phyloP scores from a whole-genome alignment of 2,888 invertebrate species.

The Corythucha ciliata region DNA sequence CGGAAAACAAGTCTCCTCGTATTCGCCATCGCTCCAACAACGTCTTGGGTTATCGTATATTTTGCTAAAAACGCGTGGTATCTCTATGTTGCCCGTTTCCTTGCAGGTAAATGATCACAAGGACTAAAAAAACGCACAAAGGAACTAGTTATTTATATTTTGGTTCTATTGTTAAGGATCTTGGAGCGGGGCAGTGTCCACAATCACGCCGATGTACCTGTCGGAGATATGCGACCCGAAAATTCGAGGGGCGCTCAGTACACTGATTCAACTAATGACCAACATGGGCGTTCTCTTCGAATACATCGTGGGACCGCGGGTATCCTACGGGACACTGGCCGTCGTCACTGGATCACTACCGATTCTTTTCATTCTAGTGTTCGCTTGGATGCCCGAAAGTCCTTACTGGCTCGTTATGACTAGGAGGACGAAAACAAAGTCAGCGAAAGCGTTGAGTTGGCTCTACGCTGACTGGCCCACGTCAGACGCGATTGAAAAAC shows the following conservation, averaged over 20 bases:
- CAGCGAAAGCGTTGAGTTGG: constrained; percentile 49
- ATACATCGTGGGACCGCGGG: constrained; percentile 52
- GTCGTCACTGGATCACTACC: constrained; percentile 50
- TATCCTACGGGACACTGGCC: constrained; percentile 48
- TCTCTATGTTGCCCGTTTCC: constrained; percentile 28
- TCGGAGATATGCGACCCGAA: constrained; percentile 54
- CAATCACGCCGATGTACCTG: constrained; percentile 73
- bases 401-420: constrained; percentile 51
- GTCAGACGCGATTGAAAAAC: constrained; percentile 48
- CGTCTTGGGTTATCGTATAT: constrained; percentile 58
- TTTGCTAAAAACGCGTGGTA: constrained; percentile 23
- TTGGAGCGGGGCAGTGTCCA: constrained; percentile 52
- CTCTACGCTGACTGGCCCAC: constrained; percentile 44
- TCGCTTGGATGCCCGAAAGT: constrained; percentile 59
- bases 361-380: constrained; percentile 46
- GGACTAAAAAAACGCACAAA: background rate
- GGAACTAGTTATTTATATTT: background rate
- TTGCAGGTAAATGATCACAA: no score
- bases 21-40: constrained; percentile 55
- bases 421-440: constrained; percentile 48
- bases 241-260: constrained; percentile 52
- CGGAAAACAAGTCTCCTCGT: constrained; percentile 60
- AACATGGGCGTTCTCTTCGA: constrained; percentile 51
- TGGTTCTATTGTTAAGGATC: constrained; percentile 20
- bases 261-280: constrained; percentile 49